These are phyloP conservation scores for Stigmatopora argus DNA, from an alignment of 2,113 vertebrate genomes.

Conservation along the genomic window DNA sequence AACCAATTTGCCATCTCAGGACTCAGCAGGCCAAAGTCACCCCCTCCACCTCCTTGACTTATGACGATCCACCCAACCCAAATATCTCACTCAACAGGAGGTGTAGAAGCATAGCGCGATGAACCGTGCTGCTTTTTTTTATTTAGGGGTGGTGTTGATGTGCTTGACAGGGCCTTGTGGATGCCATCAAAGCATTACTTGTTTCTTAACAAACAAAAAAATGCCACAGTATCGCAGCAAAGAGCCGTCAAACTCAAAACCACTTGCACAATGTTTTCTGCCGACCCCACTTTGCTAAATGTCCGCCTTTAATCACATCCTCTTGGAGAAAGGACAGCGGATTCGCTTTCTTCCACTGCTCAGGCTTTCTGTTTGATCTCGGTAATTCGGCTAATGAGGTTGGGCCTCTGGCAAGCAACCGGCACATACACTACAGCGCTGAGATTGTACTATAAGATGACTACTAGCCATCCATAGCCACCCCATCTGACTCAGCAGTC, in stretches of 20 bases:
- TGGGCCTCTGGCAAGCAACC: constrained; percentile 66
- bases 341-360: constrained; percentile 65
- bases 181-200: constrained; percentile 47
- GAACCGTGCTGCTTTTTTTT: neutral
- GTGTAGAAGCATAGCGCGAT: neutral
- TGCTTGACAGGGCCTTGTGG: constrained; percentile 18
- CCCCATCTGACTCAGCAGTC: constrained; percentile 63
- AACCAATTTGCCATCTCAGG: constrained; percentile 11
- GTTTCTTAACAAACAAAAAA: constrained; percentile 41
- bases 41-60: neutral
- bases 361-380: constrained; percentile 67
- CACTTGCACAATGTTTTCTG: constrained; percentile 60
- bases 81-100: constrained; percentile 2
- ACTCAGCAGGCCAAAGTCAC: neutral
- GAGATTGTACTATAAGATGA: constrained; percentile 54
- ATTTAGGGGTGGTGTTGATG: neutral
- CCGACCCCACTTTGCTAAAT: constrained; percentile 48
- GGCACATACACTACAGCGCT: constrained; percentile 58
- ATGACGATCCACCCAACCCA: constrained; percentile 3
- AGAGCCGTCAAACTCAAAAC: constrained; percentile 50
- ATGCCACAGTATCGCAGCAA: constrained; percentile 58
- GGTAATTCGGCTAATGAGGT: constrained; percentile 71
- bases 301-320: constrained; percentile 62
- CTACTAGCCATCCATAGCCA: constrained; percentile 47
- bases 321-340: constrained; percentile 56